Conservation (phyloP, 2,888 invertebrate species). For the Eristalis tenax region DNA sequence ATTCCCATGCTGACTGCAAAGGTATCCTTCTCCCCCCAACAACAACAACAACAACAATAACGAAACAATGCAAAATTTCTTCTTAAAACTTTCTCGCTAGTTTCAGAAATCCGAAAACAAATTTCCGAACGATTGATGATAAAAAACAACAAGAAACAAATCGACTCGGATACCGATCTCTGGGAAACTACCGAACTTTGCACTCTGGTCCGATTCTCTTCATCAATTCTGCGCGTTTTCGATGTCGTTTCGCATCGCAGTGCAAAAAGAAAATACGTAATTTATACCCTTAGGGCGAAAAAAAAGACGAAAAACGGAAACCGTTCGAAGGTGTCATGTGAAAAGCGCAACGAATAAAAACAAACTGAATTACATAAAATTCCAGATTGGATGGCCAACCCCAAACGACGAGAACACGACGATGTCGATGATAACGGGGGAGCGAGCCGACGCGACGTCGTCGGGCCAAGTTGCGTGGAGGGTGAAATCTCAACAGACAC, state of each 20-base stretch:
- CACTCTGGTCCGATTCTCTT: neutral
- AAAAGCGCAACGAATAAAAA: constrained; percentile 74
- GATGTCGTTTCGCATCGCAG: neutral
- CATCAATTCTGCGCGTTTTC: neutral
- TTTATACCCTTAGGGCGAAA: neutral
- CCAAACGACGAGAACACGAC: constrained; percentile 13
- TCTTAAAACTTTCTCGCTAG: neutral
- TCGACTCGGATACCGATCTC: neutral
- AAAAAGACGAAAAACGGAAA: constrained; percentile 43
- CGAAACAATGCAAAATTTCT: neutral
- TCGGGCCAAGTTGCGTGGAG: constrained; percentile 47
- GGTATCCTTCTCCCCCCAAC: neutral
- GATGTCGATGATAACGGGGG: constrained; percentile 7
- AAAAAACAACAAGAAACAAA: neutral
- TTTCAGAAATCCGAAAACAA: neutral
- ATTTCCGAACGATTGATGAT: no score
- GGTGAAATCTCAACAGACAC: constrained; percentile 12
- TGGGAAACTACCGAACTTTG: neutral
- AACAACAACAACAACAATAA: neutral
- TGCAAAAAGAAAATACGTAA: constrained; percentile 24
- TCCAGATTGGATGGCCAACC: constrained; percentile 61
- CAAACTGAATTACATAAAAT: constrained; percentile 73
- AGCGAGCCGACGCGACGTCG: constrained; percentile 8
- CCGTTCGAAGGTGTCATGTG: constrained; percentile 71
- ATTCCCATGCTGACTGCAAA: neutral